Evolutionary conservation across 2,797 vertebrate genomes (phyloP).

Genomic region (Arrhamphus sclerolepis): DNA sequence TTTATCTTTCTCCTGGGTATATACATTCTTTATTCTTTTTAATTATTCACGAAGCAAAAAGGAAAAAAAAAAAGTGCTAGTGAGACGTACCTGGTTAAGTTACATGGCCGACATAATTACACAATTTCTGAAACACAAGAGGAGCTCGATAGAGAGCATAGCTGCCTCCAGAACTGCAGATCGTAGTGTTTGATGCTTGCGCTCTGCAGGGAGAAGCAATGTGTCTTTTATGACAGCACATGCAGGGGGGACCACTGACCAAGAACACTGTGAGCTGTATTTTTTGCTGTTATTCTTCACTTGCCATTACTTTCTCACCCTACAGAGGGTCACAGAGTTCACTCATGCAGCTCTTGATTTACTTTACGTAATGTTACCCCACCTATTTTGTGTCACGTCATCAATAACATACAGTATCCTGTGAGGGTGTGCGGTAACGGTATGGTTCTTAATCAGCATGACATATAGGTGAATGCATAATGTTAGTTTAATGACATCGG

Average conservation of each 20-base stretch:
- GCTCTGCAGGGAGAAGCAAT: slow-evolving; percentile 25
- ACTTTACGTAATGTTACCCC: slow-evolving; percentile 14
- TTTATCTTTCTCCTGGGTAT: slow-evolving; percentile 18
- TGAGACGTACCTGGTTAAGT: slow-evolving; percentile 12
- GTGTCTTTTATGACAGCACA: slow-evolving; percentile 36
- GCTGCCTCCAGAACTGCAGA: slow-evolving; percentile 34
- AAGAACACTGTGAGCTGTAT: slow-evolving; percentile 22
- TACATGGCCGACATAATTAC: slow-evolving; percentile 16
- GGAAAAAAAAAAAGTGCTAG: background rate
- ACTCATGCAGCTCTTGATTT: slow-evolving; percentile 13
- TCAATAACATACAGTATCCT: slow-evolving; percentile 5
- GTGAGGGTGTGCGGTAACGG: background rate
- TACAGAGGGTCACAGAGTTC: slow-evolving; percentile 9
- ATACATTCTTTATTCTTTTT: slow-evolving; percentile 32
- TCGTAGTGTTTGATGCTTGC: slow-evolving; percentile 19
- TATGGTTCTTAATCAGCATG: background rate
- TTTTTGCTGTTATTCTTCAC: slow-evolving; percentile 15
- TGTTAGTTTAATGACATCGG: slow-evolving; percentile 20
- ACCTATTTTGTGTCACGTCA: slow-evolving; percentile 22
- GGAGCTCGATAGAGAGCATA: slow-evolving; percentile 34
- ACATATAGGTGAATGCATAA: background rate
- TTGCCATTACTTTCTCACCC: slow-evolving; percentile 13
- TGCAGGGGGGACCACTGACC: slow-evolving; percentile 19
- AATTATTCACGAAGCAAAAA: slow-evolving; percentile 21
- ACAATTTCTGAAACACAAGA: slow-evolving; percentile 17